Evolutionary conservation across 1,140 invertebrate species (phyloP), one percentile per base, ranked within the genome.

Genomic region (Eciton burchellii): DNA sequence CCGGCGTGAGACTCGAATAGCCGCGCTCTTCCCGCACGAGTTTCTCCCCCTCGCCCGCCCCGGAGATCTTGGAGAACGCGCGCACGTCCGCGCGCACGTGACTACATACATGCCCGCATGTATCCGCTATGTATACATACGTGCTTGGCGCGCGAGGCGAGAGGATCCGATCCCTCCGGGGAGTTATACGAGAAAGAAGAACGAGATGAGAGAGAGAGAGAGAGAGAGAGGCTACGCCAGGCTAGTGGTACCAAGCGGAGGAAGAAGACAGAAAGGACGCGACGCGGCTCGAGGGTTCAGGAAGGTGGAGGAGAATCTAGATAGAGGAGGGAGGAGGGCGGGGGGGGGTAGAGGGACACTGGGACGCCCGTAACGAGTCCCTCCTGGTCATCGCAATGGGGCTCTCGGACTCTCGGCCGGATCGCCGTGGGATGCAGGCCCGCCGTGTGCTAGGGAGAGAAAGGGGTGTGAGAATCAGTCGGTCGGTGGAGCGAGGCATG

Each of bases 361-460:
- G 82, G 84, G 84, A 89, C 84, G 77, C 70, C 84, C 73, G 84
- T 90, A 90, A 90, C 87, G 88, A 90, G 89, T 90, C 89, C 84
- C 87, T 87, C 73, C 71, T 82, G 89, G 81, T 89, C 84, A 81
- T 81, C 71, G 74, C 84, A 83, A 84, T 73, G 81, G 81, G 65
- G 83, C 74, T 88, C 81, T 84, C 85, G 86, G 84, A 83, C 35
- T 35, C 35, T 35, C 83, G 79, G 65, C 56, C 63, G 84, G 66
- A 84, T 87, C 82, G 87, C 81, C 81, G 73, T 79, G 84, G 83
- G 83, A 84, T 74, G 84, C 66, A 84, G 82, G 62, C 70, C 81
- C 35, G 21, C 79, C 60, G 66, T 77, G 63, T 59, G 54, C 49
- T 19, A 70, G 41, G 26, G 83, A 84, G 59, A 49, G 41, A 70